Conservation (phyloP, 2,113 vertebrate genomes). For the Leucoraja erinaceus region DNA sequence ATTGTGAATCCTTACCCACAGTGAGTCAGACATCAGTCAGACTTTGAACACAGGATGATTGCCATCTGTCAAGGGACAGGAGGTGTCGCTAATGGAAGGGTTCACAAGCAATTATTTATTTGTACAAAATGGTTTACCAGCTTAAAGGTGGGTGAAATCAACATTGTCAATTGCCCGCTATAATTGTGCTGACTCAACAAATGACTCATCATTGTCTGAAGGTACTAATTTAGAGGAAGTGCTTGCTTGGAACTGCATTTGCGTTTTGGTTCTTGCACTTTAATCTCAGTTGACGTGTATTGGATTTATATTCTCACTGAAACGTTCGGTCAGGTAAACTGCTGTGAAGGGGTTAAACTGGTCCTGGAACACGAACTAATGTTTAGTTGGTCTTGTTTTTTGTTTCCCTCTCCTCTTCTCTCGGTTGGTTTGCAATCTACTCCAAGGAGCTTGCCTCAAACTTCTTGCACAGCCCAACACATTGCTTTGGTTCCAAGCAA, state of each 20-base stretch:
- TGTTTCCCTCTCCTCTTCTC: no score
- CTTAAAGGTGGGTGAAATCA: conserved; percentile 20
- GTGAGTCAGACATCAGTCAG: not conserved
- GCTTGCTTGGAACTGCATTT: not conserved
- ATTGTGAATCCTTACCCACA: not conserved
- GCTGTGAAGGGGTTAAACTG: not conserved
- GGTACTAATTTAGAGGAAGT: conserved; percentile 20
- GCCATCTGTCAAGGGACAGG: not conserved
- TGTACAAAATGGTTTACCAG: not conserved
- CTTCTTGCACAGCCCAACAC: not conserved
- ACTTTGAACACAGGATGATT: not conserved
- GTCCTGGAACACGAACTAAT: not conserved
- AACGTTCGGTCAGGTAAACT: not conserved
- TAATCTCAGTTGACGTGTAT: not conserved
- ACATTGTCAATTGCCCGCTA: not conserved
- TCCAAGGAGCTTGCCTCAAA: no score
- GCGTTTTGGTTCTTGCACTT: not conserved
- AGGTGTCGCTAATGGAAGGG: not conserved
- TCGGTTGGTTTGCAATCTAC: no score
- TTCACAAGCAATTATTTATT: not conserved
- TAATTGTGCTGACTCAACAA: conserved; percentile 16
- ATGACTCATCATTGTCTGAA: not conserved
- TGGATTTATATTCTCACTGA: not conserved
- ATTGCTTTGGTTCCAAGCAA: not conserved
- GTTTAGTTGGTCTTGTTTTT: not conserved